Percentiles rank a stretch among this genome's conserved stretches.
These are phyloP conservation scores for Ectemnius continuus DNA, from an alignment of 2,888 invertebrate genomes.

Conservation along the genomic window DNA sequence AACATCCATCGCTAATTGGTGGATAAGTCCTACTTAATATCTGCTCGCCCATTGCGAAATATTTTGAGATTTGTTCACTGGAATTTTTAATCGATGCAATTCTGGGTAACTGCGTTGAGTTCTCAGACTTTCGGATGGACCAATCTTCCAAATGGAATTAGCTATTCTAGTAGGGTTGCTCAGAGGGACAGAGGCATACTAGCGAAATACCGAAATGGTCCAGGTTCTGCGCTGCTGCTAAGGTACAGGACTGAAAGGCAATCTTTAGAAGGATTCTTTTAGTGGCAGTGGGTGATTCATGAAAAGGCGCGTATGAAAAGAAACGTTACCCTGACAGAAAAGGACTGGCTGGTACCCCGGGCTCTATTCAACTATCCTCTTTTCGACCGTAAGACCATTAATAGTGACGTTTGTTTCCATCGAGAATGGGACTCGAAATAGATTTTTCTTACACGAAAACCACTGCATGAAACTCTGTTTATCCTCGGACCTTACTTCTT, in stretches of 20 bases:
- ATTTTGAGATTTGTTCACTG: slow-evolving; percentile 19
- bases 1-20: slow-evolving; percentile 25
- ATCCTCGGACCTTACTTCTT: no score
- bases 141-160: slow-evolving; percentile 9
- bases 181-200: neutral
- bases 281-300: slow-evolving; percentile 2
- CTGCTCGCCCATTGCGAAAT: slow-evolving; percentile 32
- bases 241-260: neutral
- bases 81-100: slow-evolving; percentile 25
- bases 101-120: no score
- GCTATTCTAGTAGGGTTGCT: slow-evolving; percentile 1
- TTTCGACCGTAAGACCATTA: slow-evolving; percentile 22
- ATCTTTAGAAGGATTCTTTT: neutral
- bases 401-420: slow-evolving; percentile 22
- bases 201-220: neutral
- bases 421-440: slow-evolving; percentile 7
- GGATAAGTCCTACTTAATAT: slow-evolving; percentile 30
- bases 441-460: neutral
- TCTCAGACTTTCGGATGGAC: no score
- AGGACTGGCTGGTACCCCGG: neutral
- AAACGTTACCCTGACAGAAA: neutral
- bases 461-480: no score
- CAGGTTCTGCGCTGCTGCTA: neutral
- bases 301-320: slow-evolving; percentile 8
- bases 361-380: slow-evolving; percentile 14